Conservation (phyloP, 1,140 invertebrate species). For the Diachasmimorpha longicaudata region DNA sequence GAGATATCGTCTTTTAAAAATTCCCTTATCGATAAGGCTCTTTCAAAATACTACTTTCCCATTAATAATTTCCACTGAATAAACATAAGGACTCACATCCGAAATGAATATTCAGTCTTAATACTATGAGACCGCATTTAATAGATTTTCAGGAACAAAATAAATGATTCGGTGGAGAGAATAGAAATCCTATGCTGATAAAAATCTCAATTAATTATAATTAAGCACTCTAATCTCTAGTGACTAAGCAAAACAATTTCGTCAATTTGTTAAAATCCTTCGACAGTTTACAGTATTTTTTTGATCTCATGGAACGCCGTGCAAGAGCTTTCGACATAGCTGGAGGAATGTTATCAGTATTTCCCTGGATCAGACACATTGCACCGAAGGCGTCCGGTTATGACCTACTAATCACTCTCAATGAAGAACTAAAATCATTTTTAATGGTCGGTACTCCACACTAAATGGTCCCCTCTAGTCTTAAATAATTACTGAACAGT, state of each 20-base stretch:
- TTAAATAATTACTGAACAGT: neutral
- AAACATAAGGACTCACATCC: too few species aligned
- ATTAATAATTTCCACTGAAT: too few species aligned
- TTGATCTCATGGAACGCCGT: constrained; percentile 69
- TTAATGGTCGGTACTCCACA: constrained; percentile 58
- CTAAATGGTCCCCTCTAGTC: neutral
- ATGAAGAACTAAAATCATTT: constrained; percentile 66
- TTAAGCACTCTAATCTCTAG: too few species aligned
- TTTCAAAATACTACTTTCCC: too few species aligned
- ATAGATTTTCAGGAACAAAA: too few species aligned
- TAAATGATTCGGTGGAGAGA: too few species aligned
- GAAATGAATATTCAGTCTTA: too few species aligned
- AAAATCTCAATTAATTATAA: too few species aligned
- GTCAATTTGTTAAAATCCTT: neutral
- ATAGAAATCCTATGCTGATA: too few species aligned
- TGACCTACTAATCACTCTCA: constrained; percentile 69
- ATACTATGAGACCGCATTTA: too few species aligned
- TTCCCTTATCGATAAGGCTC: too few species aligned
- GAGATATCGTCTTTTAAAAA: too few species aligned
- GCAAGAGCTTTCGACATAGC: constrained; percentile 73
- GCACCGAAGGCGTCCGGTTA: constrained; percentile 73
- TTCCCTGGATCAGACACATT: constrained; percentile 74
- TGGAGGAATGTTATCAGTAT: constrained; percentile 71
- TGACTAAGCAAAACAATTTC: neutral
- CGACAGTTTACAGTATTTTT: constrained; percentile 63